These are phyloP conservation scores for Ferrisia virgata DNA, from an alignment of 2,888 invertebrate genomes.

Conservation along the genomic window DNA sequence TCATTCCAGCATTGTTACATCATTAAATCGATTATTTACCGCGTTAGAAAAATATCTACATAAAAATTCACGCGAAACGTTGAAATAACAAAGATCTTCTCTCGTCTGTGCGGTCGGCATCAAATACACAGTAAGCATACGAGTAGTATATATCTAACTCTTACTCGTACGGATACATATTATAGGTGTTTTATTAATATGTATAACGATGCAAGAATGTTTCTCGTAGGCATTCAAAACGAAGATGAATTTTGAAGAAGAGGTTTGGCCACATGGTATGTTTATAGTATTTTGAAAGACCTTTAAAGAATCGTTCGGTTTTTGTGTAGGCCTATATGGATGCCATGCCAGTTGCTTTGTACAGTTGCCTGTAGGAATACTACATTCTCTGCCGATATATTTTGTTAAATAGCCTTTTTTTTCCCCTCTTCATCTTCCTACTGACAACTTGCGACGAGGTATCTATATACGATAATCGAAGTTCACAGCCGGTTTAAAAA, in stretches of 20 bases:
- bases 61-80: not conserved
- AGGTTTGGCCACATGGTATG: not conserved
- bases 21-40: not conserved
- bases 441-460: conserved; percentile 14
- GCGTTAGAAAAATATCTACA: not conserved
- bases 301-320: not conserved
- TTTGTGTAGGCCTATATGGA: conserved; percentile 9
- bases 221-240: not conserved
- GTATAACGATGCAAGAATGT: not conserved
- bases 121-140: too few species aligned
- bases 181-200: not conserved
- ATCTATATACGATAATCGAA: conserved; percentile 7
- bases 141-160: too few species aligned
- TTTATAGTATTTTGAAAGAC: not conserved
- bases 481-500: conserved; percentile 26
- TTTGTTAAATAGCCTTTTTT: conserved; percentile 26
- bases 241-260: not conserved
- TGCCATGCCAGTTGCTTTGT: not conserved
- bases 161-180: too few species aligned
- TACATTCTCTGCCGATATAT: not conserved
- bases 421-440: not conserved
- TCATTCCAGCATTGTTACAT: not conserved
- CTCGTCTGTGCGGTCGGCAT: too few species aligned
- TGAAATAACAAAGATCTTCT: not conserved
- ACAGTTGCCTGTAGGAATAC: conserved; percentile 3